Evolutionary conservation across 2,113 vertebrate genomes (phyloP).

Genomic region (Centrocercus urophasianus): DNA sequence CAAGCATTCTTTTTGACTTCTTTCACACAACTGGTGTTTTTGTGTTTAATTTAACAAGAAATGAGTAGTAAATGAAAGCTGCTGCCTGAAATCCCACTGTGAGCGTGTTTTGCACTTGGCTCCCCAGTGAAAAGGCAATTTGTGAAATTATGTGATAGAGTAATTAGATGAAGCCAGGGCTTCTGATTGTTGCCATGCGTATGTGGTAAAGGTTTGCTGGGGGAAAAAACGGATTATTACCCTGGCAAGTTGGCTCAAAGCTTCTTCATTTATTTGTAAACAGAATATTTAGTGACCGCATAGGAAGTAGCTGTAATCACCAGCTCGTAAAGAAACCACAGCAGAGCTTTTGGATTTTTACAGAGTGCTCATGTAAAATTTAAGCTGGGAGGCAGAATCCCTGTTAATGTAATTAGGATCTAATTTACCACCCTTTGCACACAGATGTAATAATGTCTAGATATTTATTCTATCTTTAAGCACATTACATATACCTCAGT

Average conservation of each 20-base stretch:
- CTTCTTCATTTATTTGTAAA: slow-evolving; percentile 96
- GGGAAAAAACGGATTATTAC: slow-evolving; percentile 82
- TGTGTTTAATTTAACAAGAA: slow-evolving; percentile 99
- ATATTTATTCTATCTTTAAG: slow-evolving; percentile 86
- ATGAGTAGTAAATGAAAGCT: slow-evolving; percentile 96
- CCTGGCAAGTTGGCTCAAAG: slow-evolving; percentile 87
- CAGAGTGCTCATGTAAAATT: slow-evolving; percentile 88
- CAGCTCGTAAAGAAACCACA: slow-evolving; percentile 96
- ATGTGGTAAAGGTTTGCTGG: slow-evolving; percentile 80
- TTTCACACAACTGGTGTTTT: slow-evolving; percentile 90
- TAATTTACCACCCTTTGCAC: slow-evolving; percentile 94
- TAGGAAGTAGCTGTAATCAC: slow-evolving; percentile 91
- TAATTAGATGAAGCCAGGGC: slow-evolving; percentile 97
- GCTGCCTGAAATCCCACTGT: slow-evolving; percentile 92
- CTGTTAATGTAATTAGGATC: slow-evolving; percentile 97
- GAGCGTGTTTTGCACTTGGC: slow-evolving; percentile 92
- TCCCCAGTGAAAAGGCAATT: slow-evolving; percentile 98
- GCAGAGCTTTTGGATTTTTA: slow-evolving; percentile 87
- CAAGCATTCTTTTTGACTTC: slow-evolving; percentile 81
- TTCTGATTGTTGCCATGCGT: slow-evolving; percentile 90
- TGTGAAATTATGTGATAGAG: slow-evolving; percentile 99
- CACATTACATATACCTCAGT: slow-evolving; percentile 84
- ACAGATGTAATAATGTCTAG: slow-evolving; percentile 91
- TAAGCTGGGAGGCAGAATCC: slow-evolving; percentile 94
- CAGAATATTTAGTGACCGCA: slow-evolving; percentile 89